Evolutionary conservation across 2,797 vertebrate species (phyloP), one percentile per base, ranked within the genome.

Genomic region (Parambassis ranga): DNA sequence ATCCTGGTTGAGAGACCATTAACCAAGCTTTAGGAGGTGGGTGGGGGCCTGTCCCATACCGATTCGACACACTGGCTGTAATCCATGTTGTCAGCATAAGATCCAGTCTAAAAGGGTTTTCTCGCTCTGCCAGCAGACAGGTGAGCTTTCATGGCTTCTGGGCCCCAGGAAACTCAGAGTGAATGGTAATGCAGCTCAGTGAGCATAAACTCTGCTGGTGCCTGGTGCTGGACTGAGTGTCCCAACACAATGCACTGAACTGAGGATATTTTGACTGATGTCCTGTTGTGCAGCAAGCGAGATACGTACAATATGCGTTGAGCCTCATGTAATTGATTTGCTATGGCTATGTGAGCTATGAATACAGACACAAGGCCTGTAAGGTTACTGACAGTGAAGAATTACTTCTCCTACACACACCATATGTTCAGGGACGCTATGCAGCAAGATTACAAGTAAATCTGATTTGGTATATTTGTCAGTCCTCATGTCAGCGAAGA

Each of bases 51-150:
- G 65, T 70, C 59, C 57, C 30, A 53, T 63, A 43, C 55, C 78
- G 77, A 52, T 89, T 71, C 77, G 63, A 81, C 51, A 79, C 24
- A 22, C 56, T 46, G 55, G 24, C 58, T 72, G 53, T 82, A 80
- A 87, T 83, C 79, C 35, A 31, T 56, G 13, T 27, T 69, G 82
- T 78, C 76, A 82, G 61, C 64, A 66, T 37, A 48, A 33, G 67
- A 72, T 75, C 50, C 71, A 27, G 51, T 48, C 52, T 66, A 50
- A 78, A 78, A 69, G 36, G 20, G 47, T 76, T 82, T 74, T 72
- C 47, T 38, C 69, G 43, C 73, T 77, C 67, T 55, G 39, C 19
- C 35, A 16, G 47, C 59, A 76, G 67, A 77, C 82, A 76, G 79
- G 79, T 82, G 84, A 86, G 63, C 49, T 65, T 42, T 71, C 71